Evolutionary conservation across 2,113 vertebrate genomes (phyloP).

Genomic region (Peromyscus polionotus): DNA sequence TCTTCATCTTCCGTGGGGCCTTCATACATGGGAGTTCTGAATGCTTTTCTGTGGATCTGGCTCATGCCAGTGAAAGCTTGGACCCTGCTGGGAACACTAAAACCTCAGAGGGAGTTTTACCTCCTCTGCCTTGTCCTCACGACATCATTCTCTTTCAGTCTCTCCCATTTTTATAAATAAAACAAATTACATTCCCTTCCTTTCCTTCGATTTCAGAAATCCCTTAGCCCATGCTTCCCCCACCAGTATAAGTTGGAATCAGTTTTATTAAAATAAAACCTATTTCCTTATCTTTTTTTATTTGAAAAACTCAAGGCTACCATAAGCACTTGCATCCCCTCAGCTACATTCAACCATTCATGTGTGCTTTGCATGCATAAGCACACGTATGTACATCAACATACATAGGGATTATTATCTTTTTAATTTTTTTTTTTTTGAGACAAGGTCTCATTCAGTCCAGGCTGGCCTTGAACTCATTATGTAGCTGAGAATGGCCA

Average conservation of each 20-base stretch:
- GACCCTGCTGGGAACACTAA: background rate
- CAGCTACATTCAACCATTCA: background rate
- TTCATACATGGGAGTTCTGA: background rate
- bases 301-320: background rate
- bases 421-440: background rate
- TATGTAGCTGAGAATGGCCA: background rate
- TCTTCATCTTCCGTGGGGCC: background rate
- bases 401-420: background rate
- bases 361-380: background rate
- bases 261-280: constrained; percentile 30
- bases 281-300: background rate
- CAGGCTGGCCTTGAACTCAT: background rate
- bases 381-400: too few species aligned
- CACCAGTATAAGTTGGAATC: background rate
- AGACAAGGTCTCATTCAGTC: background rate
- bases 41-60: background rate
- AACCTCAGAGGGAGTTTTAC: background rate
- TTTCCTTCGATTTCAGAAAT: constrained; percentile 28
- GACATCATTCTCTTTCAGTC: background rate
- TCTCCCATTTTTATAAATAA: background rate
- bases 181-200: background rate
- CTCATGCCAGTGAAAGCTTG: background rate
- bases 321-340: background rate
- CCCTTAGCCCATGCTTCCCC: background rate
- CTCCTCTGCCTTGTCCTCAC: background rate